Evolutionary conservation across 2,113 vertebrate genomes (phyloP), one percentile per base, ranked within the genome.

Genomic region (Hippocampus barbouri): DNA sequence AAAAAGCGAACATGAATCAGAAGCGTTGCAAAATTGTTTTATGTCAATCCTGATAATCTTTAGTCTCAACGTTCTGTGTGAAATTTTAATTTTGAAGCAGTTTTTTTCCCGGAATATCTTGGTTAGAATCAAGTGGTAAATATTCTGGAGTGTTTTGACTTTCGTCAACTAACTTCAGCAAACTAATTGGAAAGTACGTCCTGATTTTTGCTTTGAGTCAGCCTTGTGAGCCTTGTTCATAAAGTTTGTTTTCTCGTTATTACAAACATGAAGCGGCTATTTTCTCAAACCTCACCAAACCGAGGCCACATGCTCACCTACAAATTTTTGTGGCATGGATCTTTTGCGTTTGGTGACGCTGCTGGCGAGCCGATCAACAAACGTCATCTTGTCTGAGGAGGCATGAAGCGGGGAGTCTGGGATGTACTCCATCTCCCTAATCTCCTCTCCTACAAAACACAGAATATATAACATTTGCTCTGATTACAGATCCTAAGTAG

Each of bases 281-380:
- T 75, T 68, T 71, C 45, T 65, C 67, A 47, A 70, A 71, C 51
- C 66, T 66, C 43, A 69, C 79, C 76, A 74, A 75, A 83, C 67
- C 72, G 72, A 77, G 69, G 75, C 66, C 69, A 80, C 80, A 74
- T 84, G 87, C 93, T 96, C 94, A 98, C 97, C 97, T 89, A 97
- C 91, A 84, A 98, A 98, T 87, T 97, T 98, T 91, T 98, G 96
- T 64, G 96, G 96, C 61, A 94, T 98, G 66, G 94, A 97, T 68
- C 97, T 94, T 86, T 98, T 98, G 87, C 96, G 93, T 85, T 98
- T 98, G 91, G 97, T 96, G 88, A 97, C 94, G 93, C 94, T 97
- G 89, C 94, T 95, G 49, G 95, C 89, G 85, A 98, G 91, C 8
- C 96, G 94, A 91, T 98, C 97, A 6, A 98, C 97, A 83, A 98